These are phyloP conservation scores for Phymanthus crucifer DNA, from an alignment of 92 coral and sea anemone species.

Conservation along the genomic window DNA sequence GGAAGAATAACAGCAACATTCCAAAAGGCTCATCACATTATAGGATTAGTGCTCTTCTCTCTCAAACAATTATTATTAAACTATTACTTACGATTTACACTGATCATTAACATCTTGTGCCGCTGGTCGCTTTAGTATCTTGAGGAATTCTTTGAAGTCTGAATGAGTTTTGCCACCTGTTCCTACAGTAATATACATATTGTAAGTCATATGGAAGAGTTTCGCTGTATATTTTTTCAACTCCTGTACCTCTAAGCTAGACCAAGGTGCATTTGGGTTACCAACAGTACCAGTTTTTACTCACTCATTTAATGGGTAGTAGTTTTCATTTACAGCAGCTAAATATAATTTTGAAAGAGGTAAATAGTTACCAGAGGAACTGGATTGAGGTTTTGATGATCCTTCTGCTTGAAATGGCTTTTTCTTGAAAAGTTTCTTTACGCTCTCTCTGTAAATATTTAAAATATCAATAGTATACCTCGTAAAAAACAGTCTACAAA, in stretches of 20 bases:
- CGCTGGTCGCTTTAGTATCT: constrained; percentile 88
- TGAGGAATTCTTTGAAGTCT: constrained; percentile 82
- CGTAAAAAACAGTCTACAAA: no score
- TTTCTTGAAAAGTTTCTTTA: constrained; percentile 87
- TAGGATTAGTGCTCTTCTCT: neutral
- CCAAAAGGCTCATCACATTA: neutral
- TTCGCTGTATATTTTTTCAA: no score
- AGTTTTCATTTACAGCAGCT: neutral
- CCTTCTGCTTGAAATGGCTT: constrained; percentile 67
- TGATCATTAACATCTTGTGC: constrained; percentile 95
- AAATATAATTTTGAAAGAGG: neutral
- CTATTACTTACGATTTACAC: constrained; percentile 78
- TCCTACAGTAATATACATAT: neutral
- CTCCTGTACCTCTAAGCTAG: no score
- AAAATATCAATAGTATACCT: no score
- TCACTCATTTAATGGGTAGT: no score
- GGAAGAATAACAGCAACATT: neutral
- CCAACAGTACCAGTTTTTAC: no score
- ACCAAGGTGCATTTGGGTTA: no score
- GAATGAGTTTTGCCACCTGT: constrained; percentile 37
- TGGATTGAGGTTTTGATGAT: constrained; percentile 26
- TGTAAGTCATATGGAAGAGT: no score
- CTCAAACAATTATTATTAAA: no score
- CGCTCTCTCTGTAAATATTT: constrained; percentile 80
- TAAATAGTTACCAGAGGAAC: constrained; percentile 33